A percentile compares a stretch with the other conserved stretches of the same genome.
phyloP scores from a whole-genome alignment of 2,888 invertebrate species.

The Sarcophaga carnaria region DNA sequence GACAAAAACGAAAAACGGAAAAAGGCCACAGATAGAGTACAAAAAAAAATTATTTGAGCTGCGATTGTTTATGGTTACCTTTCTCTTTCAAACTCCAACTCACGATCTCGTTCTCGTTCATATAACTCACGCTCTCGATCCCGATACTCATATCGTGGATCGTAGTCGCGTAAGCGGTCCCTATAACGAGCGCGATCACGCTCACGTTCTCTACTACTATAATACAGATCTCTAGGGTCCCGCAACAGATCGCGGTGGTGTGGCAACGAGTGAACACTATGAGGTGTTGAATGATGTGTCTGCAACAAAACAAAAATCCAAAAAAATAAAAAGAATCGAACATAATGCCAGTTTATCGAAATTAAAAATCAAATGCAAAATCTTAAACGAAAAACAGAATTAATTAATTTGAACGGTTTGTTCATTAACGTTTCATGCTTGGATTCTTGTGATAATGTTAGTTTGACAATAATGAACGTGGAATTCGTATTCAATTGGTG shows the following conservation, averaged over 20 bases:
- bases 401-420: background rate
- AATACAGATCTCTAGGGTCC: slow-evolving; percentile 82
- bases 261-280: slow-evolving; percentile 83
- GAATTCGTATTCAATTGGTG: background rate
- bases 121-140: slow-evolving; percentile 81
- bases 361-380: slow-evolving; percentile 30
- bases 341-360: slow-evolving; percentile 54
- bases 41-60: background rate
- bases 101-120: slow-evolving; percentile 81
- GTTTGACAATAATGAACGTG: background rate
- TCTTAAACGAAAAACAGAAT: too few relatives aligned
- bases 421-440: slow-evolving; percentile 37
- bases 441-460: slow-evolving; percentile 11
- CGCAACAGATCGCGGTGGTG: slow-evolving; percentile 82
- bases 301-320: slow-evolving; percentile 70
- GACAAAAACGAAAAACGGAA: background rate
- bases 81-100: slow-evolving; percentile 82
- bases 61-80: slow-evolving; percentile 74
- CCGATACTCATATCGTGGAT: slow-evolving; percentile 81
- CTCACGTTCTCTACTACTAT: slow-evolving; percentile 82
- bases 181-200: slow-evolving; percentile 82
- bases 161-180: slow-evolving; percentile 81
- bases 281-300: slow-evolving; percentile 83
- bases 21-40: background rate
- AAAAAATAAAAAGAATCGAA: background rate